A percentile compares a stretch with the other conserved stretches of the same genome.
These are phyloP conservation scores for Melitaea athalia DNA, from an alignment of 2,888 invertebrate species.

Conservation along the genomic window DNA sequence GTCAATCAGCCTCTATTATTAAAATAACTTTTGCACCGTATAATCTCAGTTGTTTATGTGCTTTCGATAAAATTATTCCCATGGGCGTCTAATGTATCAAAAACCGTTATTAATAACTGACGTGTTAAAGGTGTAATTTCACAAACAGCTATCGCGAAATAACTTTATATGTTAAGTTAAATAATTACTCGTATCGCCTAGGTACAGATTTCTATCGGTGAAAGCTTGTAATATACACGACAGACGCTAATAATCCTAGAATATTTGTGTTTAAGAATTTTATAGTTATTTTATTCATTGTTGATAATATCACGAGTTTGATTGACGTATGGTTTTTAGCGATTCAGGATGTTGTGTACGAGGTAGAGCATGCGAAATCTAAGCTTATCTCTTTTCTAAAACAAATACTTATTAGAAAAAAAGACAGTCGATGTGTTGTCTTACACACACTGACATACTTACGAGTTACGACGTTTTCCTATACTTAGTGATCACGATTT, in stretches of 20 bases:
- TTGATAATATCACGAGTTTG: background rate
- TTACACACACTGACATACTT: too few species aligned
- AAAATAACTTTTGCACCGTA: slow-evolving; percentile 50
- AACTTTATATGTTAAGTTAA: slow-evolving; percentile 58
- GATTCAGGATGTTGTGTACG: too few species aligned
- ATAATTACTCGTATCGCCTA: slow-evolving; percentile 48
- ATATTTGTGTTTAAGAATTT: background rate
- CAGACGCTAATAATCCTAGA: slow-evolving; percentile 1
- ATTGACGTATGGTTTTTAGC: too few species aligned
- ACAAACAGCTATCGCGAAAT: slow-evolving; percentile 62
- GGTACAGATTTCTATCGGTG: slow-evolving; percentile 29
- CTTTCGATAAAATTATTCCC: slow-evolving; percentile 60
- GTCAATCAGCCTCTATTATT: slow-evolving; percentile 58
- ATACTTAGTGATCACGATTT: too few species aligned
- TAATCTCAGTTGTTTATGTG: slow-evolving; percentile 57
- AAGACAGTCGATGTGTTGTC: too few species aligned
- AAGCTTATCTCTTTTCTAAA: too few species aligned
- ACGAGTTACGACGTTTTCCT: too few species aligned
- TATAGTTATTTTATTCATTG: background rate
- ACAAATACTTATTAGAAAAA: too few species aligned
- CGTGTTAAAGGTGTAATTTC: slow-evolving; percentile 65
- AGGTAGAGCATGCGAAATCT: too few species aligned
- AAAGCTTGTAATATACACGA: slow-evolving; percentile 20
- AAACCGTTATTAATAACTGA: slow-evolving; percentile 64
- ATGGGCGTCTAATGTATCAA: slow-evolving; percentile 59